Evolutionary conservation across 2,113 vertebrate species (phyloP), one percentile per base, ranked within the genome.

Genomic region (Gambusia affinis): DNA sequence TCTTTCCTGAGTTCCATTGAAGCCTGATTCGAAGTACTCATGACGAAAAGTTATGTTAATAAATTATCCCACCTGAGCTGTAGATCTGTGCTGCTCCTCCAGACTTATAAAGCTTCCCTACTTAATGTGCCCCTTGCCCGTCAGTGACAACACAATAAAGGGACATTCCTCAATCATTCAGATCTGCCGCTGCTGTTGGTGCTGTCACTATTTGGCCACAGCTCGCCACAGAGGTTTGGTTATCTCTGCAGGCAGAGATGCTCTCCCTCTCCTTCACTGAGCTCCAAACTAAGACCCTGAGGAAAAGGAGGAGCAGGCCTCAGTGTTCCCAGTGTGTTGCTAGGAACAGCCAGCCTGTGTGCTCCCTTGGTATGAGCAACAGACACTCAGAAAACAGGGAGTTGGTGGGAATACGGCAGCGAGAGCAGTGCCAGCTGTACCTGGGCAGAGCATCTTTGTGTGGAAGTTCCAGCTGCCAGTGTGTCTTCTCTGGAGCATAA

Each of bases 311-410:
- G 66, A 37, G 77, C 60, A 37, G 68, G 74, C 28, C 63, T 73
- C 72, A 63, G 74, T 60, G 57, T 81, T 80, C 71, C 70, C 70
- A 73, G 76, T 87, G 71, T 11, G 66, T 81, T 30, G 72, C 77
- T 66, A 80, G 83, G 89, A 90, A 90, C 85, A 87, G 87, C 73
- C 71, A 47, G 68, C 72, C 83, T 92, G 85, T 89, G 91, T 91
- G 51, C 89, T 84, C 87, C 78, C 89, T 94, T 95, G 94, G 92
- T 93, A 76, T 63, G 27, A n/a, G 33, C 1, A n/a, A 42, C 69
- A 75, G 76, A 67, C 74, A 70, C 66, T 57, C 33, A 61, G 60
- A 64, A 77, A 71, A 60, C 57, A 78, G 57, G 5, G 24, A 76
- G 73, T 81, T 60, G 47, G 66, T 67, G 76, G 73, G 72, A 76